Conservation (phyloP, 2,888 invertebrate genomes). For the Noctuana brunneofusca region DNA sequence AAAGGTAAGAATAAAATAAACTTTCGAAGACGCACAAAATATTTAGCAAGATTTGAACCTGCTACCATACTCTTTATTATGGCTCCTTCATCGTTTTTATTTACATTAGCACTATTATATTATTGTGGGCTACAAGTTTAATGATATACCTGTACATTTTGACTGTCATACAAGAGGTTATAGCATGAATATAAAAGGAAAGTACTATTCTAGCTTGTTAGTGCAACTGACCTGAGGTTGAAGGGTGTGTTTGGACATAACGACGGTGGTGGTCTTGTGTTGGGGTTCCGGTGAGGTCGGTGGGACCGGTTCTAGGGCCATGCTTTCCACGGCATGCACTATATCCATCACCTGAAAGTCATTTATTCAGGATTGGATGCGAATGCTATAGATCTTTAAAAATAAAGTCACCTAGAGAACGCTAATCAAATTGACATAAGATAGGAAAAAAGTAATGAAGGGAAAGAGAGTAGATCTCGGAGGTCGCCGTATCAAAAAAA, state of each 20-base stretch:
- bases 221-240: conserved; percentile 84
- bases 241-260: conserved; percentile 96
- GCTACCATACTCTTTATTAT: neutral
- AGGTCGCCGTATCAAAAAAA: no score
- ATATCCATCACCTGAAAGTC: conserved; percentile 90
- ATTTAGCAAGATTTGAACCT: conserved; percentile 8
- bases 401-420: no score
- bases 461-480: no score
- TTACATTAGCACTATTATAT: neutral
- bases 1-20: neutral
- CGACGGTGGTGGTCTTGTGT: conserved; percentile 94
- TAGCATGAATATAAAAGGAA: neutral
- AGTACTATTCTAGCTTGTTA: neutral
- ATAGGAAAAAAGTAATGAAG: no score
- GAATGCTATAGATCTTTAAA: no score
- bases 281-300: conserved; percentile 90
- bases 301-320: conserved; percentile 86
- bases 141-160: neutral
- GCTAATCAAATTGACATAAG: no score
- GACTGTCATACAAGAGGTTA: neutral
- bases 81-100: neutral
- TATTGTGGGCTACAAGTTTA: neutral
- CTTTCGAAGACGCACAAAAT: neutral
- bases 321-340: conserved; percentile 93
- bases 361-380: neutral